Conservation (phyloP, 2,113 vertebrate genomes). For the Tautogolabrus adspersus region DNA sequence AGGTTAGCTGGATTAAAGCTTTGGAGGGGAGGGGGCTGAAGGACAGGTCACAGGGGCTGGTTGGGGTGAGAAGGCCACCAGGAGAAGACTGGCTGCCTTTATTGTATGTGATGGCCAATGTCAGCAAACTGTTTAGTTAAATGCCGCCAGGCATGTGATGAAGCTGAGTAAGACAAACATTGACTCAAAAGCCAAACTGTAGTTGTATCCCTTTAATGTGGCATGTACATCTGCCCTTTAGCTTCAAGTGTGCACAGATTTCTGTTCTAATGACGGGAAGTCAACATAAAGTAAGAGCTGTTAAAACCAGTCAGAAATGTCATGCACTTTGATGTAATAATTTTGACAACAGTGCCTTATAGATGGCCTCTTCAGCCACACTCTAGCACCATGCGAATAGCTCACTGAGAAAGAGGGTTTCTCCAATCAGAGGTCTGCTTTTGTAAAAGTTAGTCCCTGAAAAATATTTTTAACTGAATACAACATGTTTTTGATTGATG, state of each 20-base stretch:
- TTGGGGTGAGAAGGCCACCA: slow-evolving; percentile 64
- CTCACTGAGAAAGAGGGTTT: slow-evolving; percentile 24
- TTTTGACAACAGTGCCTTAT: slow-evolving; percentile 53
- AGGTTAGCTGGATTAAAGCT: slow-evolving; percentile 81
- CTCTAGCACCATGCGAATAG: slow-evolving; percentile 34
- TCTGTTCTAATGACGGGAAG: slow-evolving; percentile 61
- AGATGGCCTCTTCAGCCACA: slow-evolving; percentile 39
- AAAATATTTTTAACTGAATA: slow-evolving; percentile 54
- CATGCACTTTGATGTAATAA: slow-evolving; percentile 53
- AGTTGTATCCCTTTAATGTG: slow-evolving; percentile 74
- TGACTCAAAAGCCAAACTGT: slow-evolving; percentile 69
- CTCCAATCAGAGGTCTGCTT: slow-evolving; percentile 37
- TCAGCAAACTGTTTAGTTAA: slow-evolving; percentile 64
- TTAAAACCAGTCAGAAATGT: slow-evolving; percentile 54
- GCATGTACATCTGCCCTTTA: slow-evolving; percentile 46
- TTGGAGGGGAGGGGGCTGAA: slow-evolving; percentile 59
- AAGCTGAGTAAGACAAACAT: slow-evolving; percentile 70
- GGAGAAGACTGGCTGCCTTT: slow-evolving; percentile 64
- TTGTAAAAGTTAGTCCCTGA: slow-evolving; percentile 11
- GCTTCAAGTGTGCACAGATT: slow-evolving; percentile 56
- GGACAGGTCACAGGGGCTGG: slow-evolving; percentile 72
- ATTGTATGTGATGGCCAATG: slow-evolving; percentile 65
- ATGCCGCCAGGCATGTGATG: slow-evolving; percentile 64
- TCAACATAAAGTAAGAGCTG: slow-evolving; percentile 59
- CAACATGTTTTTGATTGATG: slow-evolving; percentile 39